Conservation (phyloP, 2,888 invertebrate species). For the Nomada fabriciana region DNA sequence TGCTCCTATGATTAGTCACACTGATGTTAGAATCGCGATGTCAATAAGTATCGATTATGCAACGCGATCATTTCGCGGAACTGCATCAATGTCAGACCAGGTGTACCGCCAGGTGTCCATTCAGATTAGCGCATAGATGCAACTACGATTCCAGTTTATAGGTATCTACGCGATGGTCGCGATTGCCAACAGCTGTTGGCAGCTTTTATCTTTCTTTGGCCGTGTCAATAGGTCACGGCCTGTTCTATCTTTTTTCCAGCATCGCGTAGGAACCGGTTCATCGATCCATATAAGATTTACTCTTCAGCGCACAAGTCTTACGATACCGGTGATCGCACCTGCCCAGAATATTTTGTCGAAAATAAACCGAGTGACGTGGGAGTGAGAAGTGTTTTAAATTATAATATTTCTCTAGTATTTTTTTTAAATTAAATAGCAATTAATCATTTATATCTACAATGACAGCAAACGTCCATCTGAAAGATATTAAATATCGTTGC, state of each 20-base stretch:
- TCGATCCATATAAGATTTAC: constrained; percentile 50
- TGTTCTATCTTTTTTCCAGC: constrained; percentile 44
- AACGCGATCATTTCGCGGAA: constrained; percentile 53
- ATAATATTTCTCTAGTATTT: not conserved
- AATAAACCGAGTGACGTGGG: not conserved
- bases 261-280: constrained; percentile 33
- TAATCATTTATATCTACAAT: no score
- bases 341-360: not conserved
- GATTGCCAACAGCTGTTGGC: constrained; percentile 53
- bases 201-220: constrained; percentile 44
- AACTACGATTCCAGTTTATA: constrained; percentile 30
- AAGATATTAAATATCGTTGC: no score
- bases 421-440: no score
- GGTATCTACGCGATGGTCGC: constrained; percentile 33
- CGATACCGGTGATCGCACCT: not conserved
- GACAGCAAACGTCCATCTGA: no score
- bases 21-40: constrained; percentile 39
- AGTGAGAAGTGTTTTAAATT: not conserved
- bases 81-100: constrained; percentile 40
- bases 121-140: constrained; percentile 26
- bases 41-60: constrained; percentile 48
- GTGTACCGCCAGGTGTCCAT: constrained; percentile 46
- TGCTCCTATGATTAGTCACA: constrained; percentile 26
- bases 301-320: constrained; percentile 31
- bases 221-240: constrained; percentile 61